Conservation (phyloP, 2,888 invertebrate genomes). For the Dermolepida albohirtum region DNA sequence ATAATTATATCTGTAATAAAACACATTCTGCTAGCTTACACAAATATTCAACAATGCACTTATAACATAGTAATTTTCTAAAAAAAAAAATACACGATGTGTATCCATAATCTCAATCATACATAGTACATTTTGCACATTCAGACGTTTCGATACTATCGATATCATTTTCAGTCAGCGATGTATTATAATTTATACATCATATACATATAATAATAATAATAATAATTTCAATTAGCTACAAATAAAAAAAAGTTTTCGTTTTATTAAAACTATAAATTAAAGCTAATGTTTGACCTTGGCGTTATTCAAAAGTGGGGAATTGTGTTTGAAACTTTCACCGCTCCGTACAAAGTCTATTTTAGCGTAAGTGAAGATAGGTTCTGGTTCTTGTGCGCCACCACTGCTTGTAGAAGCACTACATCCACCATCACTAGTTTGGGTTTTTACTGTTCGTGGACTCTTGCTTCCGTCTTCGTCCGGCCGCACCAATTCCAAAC, state of each 20-base stretch:
- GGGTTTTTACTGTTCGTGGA: slow-evolving; percentile 53
- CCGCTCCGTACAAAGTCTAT: slow-evolving; percentile 80
- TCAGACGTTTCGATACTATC: no score
- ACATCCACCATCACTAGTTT: slow-evolving; percentile 53
- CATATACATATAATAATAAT: slow-evolving; percentile 4
- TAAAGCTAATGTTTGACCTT: slow-evolving; percentile 56
- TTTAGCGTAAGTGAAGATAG: slow-evolving; percentile 78
- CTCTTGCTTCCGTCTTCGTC: slow-evolving; percentile 59
- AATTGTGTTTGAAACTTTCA: slow-evolving; percentile 63
- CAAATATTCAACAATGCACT: no score
- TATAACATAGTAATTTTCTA: no score
- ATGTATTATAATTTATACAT: no score
- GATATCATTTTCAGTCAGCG: no score
- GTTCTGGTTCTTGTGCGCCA: slow-evolving; percentile 31
- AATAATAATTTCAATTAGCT: no score
- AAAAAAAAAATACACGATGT: neutral
- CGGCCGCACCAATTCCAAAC: slow-evolving; percentile 70
- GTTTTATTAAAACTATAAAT: slow-evolving; percentile 48
- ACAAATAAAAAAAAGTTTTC: slow-evolving; percentile 1
- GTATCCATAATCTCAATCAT: neutral
- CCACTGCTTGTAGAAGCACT: slow-evolving; percentile 39
- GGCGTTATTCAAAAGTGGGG: slow-evolving; percentile 51
- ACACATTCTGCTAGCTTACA: no score
- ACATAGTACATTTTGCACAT: neutral
- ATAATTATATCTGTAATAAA: neutral